phyloP scores from a whole-genome alignment of 1,140 invertebrate species.

The Sitophilus oryzae region DNA sequence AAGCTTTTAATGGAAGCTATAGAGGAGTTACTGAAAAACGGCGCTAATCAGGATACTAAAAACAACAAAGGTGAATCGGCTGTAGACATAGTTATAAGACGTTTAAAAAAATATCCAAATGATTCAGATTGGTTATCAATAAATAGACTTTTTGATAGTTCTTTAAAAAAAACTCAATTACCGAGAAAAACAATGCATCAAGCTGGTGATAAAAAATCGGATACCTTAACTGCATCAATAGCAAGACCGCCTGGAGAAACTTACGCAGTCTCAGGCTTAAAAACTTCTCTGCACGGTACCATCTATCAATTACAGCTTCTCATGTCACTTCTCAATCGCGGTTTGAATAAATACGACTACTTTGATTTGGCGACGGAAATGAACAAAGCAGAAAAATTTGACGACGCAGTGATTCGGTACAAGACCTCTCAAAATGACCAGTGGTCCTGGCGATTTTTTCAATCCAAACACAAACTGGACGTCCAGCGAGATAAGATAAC shows the following conservation, averaged over 20 bases:
- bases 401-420: conserved; percentile 18
- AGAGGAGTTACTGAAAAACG: neutral
- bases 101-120: neutral
- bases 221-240: too few relatives aligned
- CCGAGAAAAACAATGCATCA: too few relatives aligned
- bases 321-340: conserved; percentile 8
- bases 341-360: neutral
- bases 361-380: conserved; percentile 22
- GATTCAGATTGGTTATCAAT: neutral
- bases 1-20: neutral
- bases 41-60: neutral
- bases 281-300: conserved; percentile 9
- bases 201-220: too few relatives aligned
- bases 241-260: too few relatives aligned
- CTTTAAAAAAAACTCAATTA: neutral
- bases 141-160: too few relatives aligned
- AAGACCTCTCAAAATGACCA: neutral
- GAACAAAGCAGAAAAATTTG: conserved; percentile 21
- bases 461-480: conserved; percentile 15
- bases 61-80: neutral
- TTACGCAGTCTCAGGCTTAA: conserved; percentile 9
- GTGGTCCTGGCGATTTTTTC: conserved; percentile 2
- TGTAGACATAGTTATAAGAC: neutral
- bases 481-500: neutral
- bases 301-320: conserved; percentile 23